Evolutionary conservation across 2,113 vertebrate genomes (phyloP).

Genomic region (Rattus norvegicus): DNA sequence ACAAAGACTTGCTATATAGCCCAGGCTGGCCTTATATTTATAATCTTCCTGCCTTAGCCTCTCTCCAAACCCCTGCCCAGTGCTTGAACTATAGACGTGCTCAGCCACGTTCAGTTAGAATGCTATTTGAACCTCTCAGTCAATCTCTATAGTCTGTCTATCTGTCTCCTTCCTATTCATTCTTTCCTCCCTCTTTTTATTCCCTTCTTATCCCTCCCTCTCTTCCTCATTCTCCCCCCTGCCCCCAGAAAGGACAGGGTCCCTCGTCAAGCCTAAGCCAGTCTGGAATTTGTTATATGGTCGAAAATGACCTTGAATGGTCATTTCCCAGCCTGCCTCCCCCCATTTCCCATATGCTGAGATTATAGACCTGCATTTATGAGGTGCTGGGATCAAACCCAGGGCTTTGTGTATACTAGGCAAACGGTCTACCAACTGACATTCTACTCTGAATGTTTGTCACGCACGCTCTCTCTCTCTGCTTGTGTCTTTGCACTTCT

Average conservation of each 20-base stretch:
- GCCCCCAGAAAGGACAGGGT: not conserved
- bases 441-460: not conserved
- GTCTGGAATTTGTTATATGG: not conserved
- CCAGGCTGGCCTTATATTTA: not conserved
- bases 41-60: not conserved
- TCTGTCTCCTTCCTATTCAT: not conserved
- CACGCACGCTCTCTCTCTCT: accelerated
- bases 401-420: not conserved
- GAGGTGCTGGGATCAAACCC: not conserved
- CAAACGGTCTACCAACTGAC: not conserved
- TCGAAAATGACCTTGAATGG: not conserved
- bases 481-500: not conserved
- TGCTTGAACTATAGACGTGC: not conserved
- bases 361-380: not conserved
- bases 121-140: not conserved
- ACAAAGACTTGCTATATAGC: not conserved
- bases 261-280: not conserved
- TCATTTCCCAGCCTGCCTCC: not conserved
- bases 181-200: not conserved
- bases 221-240: not conserved
- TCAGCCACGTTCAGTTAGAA: not conserved
- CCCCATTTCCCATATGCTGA: not conserved
- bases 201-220: too few species aligned
- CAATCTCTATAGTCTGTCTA: not conserved
- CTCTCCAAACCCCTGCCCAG: not conserved